These are phyloP conservation scores for Sebastes aleutianus DNA, from an alignment of 2,797 vertebrate species.

Conservation along the genomic window DNA sequence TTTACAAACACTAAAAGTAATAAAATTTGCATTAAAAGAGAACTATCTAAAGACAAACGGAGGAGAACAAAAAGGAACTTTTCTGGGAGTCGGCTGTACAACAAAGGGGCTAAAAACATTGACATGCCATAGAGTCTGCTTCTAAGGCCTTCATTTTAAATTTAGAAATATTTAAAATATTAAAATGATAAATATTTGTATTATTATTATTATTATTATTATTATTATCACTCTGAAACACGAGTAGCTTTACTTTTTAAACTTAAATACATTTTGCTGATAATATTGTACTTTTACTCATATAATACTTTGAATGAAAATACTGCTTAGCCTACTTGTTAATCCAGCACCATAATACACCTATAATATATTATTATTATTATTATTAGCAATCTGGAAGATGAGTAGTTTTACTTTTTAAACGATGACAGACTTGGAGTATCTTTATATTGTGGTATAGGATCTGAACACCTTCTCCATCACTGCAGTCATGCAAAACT, in stretches of 20 bases:
- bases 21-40: no score
- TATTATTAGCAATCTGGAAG: no score
- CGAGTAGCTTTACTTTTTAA: background rate
- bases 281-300: background rate
- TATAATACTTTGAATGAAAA: background rate
- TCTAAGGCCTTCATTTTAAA: no score
- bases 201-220: background rate
- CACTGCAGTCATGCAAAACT: background rate
- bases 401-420: background rate
- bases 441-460: background rate
- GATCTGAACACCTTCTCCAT: background rate
- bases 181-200: no score
- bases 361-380: no score
- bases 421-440: background rate
- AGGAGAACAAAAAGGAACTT: no score
- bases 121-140: no score
- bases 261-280: background rate
- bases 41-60: no score
- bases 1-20: no score
- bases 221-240: background rate
- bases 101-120: no score
- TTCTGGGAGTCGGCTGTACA: no score
- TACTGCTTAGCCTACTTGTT: background rate
- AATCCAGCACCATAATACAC: background rate
- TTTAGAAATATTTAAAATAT: no score